Conservation (phyloP, 2,113 vertebrate genomes). For the Anarrhichthys ocellatus region DNA sequence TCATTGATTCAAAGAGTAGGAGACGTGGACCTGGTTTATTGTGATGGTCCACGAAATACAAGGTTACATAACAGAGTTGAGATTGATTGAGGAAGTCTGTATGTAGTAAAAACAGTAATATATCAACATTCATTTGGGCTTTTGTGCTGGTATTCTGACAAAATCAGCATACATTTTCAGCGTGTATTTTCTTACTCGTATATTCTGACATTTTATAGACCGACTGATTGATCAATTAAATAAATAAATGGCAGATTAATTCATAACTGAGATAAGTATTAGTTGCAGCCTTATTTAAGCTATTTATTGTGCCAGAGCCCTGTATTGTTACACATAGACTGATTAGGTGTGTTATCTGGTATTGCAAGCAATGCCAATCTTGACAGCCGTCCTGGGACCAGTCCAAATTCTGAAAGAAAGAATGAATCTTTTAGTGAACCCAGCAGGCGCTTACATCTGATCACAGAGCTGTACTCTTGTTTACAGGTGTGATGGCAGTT, state of each 20-base stretch:
- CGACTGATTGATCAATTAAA: not conserved
- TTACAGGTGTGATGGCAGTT: slow-evolving; percentile 52
- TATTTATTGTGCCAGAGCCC: not conserved
- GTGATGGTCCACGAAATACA: not conserved
- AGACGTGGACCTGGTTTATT: not conserved
- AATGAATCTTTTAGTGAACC: not conserved
- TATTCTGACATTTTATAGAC: not conserved
- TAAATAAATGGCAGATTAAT: not conserved
- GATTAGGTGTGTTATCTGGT: not conserved
- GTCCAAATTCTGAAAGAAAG: not conserved
- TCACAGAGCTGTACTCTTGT: not conserved
- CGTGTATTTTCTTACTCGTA: not conserved
- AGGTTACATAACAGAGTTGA: not conserved
- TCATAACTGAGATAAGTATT: not conserved
- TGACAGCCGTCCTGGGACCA: not conserved
- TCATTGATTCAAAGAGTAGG: not conserved
- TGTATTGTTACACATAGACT: not conserved
- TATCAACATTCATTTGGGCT: not conserved
- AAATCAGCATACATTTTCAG: not conserved
- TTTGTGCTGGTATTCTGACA: not conserved
- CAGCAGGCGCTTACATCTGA: not conserved
- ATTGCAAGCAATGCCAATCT: not conserved
- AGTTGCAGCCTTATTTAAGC: not conserved
- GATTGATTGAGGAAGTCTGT: not conserved
- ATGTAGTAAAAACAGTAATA: not conserved